phyloP scores from a whole-genome alignment of 2,797 vertebrate species.

The Ctenosaura bakeri region DNA sequence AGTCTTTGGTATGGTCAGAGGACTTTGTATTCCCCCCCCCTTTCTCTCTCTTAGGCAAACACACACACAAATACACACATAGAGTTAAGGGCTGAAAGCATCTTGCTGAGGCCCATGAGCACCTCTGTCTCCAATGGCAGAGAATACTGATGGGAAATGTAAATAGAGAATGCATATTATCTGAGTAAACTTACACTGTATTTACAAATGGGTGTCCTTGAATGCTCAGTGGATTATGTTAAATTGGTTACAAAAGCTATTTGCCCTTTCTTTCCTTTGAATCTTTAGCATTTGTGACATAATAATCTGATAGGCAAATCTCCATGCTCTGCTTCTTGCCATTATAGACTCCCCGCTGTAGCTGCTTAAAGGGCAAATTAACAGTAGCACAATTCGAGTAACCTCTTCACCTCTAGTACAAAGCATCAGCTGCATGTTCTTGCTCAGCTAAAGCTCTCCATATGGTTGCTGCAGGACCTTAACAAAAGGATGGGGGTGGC shows the following conservation, averaged over 20 bases:
- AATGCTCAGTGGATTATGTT: conserved; percentile 68
- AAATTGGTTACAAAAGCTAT: conserved; percentile 70
- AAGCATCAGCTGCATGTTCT: conserved; percentile 86
- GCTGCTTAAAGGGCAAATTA: conserved; percentile 91
- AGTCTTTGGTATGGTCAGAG: conserved; percentile 48
- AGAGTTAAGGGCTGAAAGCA: conserved; percentile 38
- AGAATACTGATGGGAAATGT: conserved; percentile 58
- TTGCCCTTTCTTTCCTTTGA: conserved; percentile 67
- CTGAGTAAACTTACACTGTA: conserved; percentile 54
- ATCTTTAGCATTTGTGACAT: conserved; percentile 74
- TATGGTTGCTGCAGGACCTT: conserved; percentile 84
- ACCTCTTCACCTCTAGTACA: conserved; percentile 87
- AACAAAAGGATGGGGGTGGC: conserved; percentile 50
- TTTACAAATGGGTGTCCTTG: conserved; percentile 62
- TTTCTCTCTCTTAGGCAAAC: neutral
- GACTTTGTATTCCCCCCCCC: conserved; percentile 45
- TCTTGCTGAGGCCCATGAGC: conserved; percentile 64
- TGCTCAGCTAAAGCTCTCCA: conserved; percentile 85
- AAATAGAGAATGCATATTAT: conserved; percentile 58
- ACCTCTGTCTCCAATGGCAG: conserved; percentile 28
- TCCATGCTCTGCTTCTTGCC: conserved; percentile 79
- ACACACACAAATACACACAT: neutral
- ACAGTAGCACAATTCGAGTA: conserved; percentile 86
- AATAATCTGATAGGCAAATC: conserved; percentile 74
- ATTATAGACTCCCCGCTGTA: conserved; percentile 88